phyloP scores from a whole-genome alignment of 2,888 invertebrate genomes.

The Oligia latruncula region DNA sequence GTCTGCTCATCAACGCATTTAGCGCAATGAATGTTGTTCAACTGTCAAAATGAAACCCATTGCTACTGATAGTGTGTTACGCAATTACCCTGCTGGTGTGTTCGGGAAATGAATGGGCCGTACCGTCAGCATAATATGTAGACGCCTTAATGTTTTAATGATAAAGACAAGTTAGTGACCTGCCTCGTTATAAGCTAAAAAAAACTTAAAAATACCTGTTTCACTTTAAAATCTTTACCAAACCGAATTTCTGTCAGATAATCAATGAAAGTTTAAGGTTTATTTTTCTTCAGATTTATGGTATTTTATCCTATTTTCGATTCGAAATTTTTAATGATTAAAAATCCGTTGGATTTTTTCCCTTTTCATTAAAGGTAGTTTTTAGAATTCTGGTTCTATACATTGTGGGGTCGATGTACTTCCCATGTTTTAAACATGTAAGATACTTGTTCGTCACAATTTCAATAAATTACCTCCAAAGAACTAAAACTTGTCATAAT shows the following conservation, averaged over 20 bases:
- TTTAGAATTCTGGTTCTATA: neutral
- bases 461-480: too few relatives aligned
- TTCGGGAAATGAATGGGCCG: neutral
- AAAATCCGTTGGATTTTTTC: neutral
- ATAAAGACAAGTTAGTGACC: conserved; percentile 44
- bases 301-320: conserved; percentile 32
- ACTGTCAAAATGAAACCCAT: too few relatives aligned
- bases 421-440: conserved; percentile 19
- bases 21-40: too few relatives aligned
- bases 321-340: neutral
- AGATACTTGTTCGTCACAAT: neutral
- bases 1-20: too few relatives aligned
- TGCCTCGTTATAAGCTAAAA: conserved; percentile 38
- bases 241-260: neutral
- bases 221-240: neutral
- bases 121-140: conserved; percentile 1
- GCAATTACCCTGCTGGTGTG: too few relatives aligned
- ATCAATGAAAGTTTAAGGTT: neutral
- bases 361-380: neutral
- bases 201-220: neutral
- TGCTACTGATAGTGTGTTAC: too few relatives aligned
- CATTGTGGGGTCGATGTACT: neutral
- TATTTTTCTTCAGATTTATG: conserved; percentile 13
- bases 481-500: neutral
- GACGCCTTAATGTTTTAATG: conserved; percentile 29